Conservation (phyloP, 2,888 invertebrate species). For the Lepas anatifera region DNA sequence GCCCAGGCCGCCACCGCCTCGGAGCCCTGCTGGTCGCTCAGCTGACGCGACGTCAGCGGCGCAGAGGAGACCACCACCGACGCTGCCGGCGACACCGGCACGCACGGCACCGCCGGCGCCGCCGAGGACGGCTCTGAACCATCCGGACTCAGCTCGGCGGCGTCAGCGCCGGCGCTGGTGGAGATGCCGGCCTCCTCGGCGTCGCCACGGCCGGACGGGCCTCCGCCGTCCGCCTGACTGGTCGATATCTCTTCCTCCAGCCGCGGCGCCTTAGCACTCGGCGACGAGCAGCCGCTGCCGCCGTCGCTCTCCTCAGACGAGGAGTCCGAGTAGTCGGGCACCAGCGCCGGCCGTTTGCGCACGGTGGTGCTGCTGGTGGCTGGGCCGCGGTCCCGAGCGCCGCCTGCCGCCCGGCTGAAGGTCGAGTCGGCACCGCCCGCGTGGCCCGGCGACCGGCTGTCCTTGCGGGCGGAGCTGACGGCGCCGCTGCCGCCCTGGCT, state of each 20-base stretch:
- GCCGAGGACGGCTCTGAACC: too few species aligned
- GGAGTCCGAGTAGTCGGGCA: neutral
- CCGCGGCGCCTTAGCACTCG: neutral
- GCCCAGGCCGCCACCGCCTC: slow-evolving; percentile 3
- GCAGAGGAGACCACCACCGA: neutral
- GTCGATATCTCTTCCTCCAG: slow-evolving; percentile 5
- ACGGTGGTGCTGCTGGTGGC: neutral
- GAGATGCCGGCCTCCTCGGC: slow-evolving; percentile 5
- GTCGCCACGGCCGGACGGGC: neutral
- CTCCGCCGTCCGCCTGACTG: neutral
- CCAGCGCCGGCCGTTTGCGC: slow-evolving; percentile 1
- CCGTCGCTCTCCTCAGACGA: too few species aligned
- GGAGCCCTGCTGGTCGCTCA: slow-evolving; percentile 1
- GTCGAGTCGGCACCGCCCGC: slow-evolving; percentile 4
- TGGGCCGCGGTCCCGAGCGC: neutral
- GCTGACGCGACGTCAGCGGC: neutral
- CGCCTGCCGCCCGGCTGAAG: neutral
- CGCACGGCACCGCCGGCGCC: neutral
- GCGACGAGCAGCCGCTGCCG: neutral
- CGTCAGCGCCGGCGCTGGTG: neutral
- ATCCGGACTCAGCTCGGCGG: neutral
- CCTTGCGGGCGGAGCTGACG: neutral
- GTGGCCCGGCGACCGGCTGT: slow-evolving; percentile 7
- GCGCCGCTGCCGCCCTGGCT: neutral
- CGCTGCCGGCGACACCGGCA: neutral